A percentile compares a stretch with the other conserved stretches of the same genome.
Evolutionary conservation across 2,888 invertebrate genomes (phyloP).

Genomic region (Thereva nobilitata): DNA sequence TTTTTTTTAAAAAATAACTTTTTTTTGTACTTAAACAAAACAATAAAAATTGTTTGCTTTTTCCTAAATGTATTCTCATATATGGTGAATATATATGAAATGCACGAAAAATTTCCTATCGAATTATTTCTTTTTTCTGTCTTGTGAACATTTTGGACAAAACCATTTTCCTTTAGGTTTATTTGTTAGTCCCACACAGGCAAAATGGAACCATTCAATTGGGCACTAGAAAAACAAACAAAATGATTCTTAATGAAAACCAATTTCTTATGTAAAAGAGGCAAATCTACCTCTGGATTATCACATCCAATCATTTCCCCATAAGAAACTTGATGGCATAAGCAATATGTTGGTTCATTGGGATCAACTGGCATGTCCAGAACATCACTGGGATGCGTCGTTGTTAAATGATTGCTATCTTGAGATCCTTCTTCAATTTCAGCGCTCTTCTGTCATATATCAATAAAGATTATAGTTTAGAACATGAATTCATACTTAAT

Average conservation of each 20-base stretch:
- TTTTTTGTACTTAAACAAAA: not conserved
- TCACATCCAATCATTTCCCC: conserved; percentile 97
- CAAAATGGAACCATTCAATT: conserved; percentile 94
- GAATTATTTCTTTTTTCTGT: conserved; percentile 75
- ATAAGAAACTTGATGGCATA: conserved; percentile 95
- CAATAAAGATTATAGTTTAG: not conserved
- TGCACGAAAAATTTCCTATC: not conserved
- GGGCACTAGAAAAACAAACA: conserved; percentile 61
- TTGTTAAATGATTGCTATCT: conserved; percentile 58
- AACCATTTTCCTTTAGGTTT: conserved; percentile 94
- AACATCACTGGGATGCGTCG: conserved; percentile 84
- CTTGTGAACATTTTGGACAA: conserved; percentile 88
- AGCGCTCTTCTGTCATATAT: conserved; percentile 50
- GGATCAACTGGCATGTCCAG: conserved; percentile 93
- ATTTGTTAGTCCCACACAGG: conserved; percentile 81
- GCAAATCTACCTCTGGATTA: conserved; percentile 67
- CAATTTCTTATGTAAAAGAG: not conserved
- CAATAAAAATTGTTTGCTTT: too few species aligned
- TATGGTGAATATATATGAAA: too few species aligned
- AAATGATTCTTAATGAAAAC: not conserved
- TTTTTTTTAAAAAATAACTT: not conserved
- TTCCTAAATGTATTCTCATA: too few species aligned
- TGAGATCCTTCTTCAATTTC: conserved; percentile 63
- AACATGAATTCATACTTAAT: not conserved
- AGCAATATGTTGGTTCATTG: conserved; percentile 97